Base-by-base conservation (phyloP, 1,140 invertebrate genomes). In the Bilobella aurantiaca region DNA sequence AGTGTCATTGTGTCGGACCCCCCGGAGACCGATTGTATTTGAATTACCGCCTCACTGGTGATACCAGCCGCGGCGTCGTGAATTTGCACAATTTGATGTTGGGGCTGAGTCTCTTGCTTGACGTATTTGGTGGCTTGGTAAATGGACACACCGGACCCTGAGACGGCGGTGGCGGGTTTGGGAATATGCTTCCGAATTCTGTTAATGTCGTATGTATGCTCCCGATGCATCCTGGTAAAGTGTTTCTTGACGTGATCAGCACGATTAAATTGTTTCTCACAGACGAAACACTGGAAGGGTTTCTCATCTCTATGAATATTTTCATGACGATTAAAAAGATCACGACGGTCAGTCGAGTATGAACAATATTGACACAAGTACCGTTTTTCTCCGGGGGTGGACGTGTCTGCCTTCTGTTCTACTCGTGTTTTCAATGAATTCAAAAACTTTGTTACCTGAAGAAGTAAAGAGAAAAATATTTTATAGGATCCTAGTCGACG, bases 171-270 rank as follows among this genome's bases (percentile, higher is more conserved):
- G 28, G 78, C 75, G 61, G 78, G 78, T 72, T 82, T 82, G 2
- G 77, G 77, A 64, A 78, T 77, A 66, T 82, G 78, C 67, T 83
- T 80, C 63, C 87, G 79, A 69, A 92, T 91, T 73, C 86, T 84
- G 70, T 90, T 87, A n/a, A 92, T 79, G 69, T 91, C 89, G 74
- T 93, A 93, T 0, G 74, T 42, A 34, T 88, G 85, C 66, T 93
- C 91, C 3, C 88, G 82, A 74, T 93, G 91, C 87, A 94, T 93
- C 58, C 91, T 80, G 37, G 91, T 79, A 75, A 93, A 93, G 76
- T 95, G 91, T 74, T 95, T 95, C 76, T 95, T 95, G 27, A 94
- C 90, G 75, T 95, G 91, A 77, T 95, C 91, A n/a, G 91, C 91
- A 34, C 91, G 81, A 77, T 93, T 94, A 78, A 95, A 95, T 74